These are phyloP conservation scores for Microtus oregoni DNA, from an alignment of 2,113 vertebrate genomes.

Conservation along the genomic window DNA sequence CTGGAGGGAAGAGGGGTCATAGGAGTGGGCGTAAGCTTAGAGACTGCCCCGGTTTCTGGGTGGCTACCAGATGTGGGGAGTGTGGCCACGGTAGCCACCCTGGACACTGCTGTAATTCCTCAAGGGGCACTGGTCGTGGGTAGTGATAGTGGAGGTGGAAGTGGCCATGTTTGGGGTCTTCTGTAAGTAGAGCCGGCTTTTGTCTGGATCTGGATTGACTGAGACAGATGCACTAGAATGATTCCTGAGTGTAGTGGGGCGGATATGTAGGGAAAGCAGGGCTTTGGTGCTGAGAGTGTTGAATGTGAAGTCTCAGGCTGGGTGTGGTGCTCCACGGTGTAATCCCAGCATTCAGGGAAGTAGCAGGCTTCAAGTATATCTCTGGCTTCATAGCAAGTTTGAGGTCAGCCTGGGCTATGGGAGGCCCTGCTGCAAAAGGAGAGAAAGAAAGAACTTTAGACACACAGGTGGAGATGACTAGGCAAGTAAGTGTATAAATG, in stretches of 20 bases:
- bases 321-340: background rate
- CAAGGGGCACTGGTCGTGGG: background rate
- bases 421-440: background rate
- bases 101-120: background rate
- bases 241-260: background rate
- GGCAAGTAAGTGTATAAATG: background rate
- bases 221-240: background rate
- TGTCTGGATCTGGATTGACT: background rate
- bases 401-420: background rate
- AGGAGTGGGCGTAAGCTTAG: background rate
- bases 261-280: background rate
- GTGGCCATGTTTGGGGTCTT: background rate
- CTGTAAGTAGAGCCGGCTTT: background rate
- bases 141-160: background rate
- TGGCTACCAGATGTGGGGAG: background rate
- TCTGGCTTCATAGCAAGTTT: background rate
- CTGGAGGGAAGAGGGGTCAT: too few species aligned
- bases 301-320: background rate
- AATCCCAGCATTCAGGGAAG: background rate
- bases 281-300: too few species aligned
- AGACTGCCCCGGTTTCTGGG: background rate
- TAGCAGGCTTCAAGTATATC: background rate
- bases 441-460: background rate
- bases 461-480: background rate
- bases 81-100: background rate